Base-by-base conservation (phyloP, 2,888 invertebrate genomes). In the Aquatica leii region DNA sequence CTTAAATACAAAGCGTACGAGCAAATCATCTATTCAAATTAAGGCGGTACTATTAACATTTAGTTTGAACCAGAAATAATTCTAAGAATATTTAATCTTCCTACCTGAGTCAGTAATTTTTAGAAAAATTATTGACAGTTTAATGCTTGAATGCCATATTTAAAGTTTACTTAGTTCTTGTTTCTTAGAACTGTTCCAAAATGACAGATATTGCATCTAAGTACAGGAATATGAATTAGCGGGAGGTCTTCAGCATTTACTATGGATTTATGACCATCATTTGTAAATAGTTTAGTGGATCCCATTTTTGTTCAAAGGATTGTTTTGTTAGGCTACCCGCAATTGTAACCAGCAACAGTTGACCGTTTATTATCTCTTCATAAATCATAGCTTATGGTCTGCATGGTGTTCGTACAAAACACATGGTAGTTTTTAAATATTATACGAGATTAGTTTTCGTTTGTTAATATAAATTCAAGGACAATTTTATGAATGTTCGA, bases 191-290 rank as follows among this genome's bases (percentile, higher is more conserved):
- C 17, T 31, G 3, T 21, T 43, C 43, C 12, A 18, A 34, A 54
- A 21, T 41, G 41, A 54, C 41, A 54, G 41, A 54, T 54, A 54
- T 54, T 54, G 20, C 41, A 20, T 20, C 40, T 24, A 40, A 54
- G 54, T 40, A 54, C 50, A 24, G 31, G 15, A 21, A 20, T 12
- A 24, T 8, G 49, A 18, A 50, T 50, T 31, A 52, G 35, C 34
- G 17, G 52, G 52, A 52, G 35, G 52, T 35, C 52, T 52, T 48
- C 34, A 48, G 12, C 35, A 21, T 46, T 43, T 31, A 18, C 5
- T 20, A 14, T n/a, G 35, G 48, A 58, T 58, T 58, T 58, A 58
- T 50, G 41, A 50, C 57, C 31, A 14, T 40, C 20, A 58, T 50
- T 58, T 58, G 57, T 49, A 50, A 58, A 31, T 58, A 17, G 49